Evolutionary conservation across 2,888 invertebrate species (phyloP), one percentile per base, ranked within the genome.

Genomic region (Aspidiotus destructor): DNA sequence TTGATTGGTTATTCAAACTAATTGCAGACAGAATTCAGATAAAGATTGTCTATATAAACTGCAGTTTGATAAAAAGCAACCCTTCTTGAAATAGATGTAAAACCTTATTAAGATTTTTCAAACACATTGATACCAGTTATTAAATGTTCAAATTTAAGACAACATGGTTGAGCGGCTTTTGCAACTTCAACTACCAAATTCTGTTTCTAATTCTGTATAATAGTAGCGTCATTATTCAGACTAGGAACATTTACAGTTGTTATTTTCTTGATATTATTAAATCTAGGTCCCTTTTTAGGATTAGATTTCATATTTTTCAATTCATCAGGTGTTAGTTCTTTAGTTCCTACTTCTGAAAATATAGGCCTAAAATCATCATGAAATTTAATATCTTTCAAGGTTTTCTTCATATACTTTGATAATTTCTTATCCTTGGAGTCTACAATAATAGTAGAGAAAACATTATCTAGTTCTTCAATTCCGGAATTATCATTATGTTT

Each of bases 401-500:
- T n/a, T 55, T 64, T 64, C 44, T 64, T 28, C 64, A 64, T 64
- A 41, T 64, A 64, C 55, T 64, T 64, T 54, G 64, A 64, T 64
- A 64, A 54, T 64, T 53, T 64, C 8, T 53, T 64, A 3, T 64
- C 64, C 8, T 64, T 64, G 7, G 64, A 64, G 5, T 64, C 64
- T 64, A 64, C 54, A 40, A 64, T 64, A 64, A 64, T 64, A 7
- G 54, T 64, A 5, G 64, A 53, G 64, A 64, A 64, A 41, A 64
- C 64, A 17, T 64, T 64, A 64, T 64, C 54, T 54, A 64, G 54
- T 64, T 64, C 64, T 54, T 64, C 55, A 54, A 64, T 52, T n/a
- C 55, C 64, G 54, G 64, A 64, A 64, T 64, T 64, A 64, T 64
- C 64, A 54, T 64, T 64, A 64, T 64, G 55, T 55, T 54, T 64